Percentiles rank a stretch among this genome's conserved stretches.
Evolutionary conservation across 2,888 invertebrate genomes (phyloP).

Genomic region (Drymonia ruficornis): DNA sequence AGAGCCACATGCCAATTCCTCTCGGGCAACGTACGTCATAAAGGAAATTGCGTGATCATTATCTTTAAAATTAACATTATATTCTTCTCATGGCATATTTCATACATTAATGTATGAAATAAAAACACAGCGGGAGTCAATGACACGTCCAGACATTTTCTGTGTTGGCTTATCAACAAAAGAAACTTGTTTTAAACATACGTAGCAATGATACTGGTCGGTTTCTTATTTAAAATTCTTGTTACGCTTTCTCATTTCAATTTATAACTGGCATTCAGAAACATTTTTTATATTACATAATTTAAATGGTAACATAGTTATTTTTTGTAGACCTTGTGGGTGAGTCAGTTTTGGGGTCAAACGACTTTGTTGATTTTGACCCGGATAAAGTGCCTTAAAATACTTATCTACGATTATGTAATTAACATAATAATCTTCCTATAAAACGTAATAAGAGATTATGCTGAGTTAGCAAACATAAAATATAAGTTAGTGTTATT

Average conservation of each 20-base stretch:
- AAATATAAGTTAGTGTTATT: no score
- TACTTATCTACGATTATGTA: no score
- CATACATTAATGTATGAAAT: constrained; percentile 29
- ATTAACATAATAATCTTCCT: background rate
- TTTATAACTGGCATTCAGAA: constrained; percentile 54
- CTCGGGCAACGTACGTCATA: background rate
- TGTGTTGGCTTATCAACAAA: constrained; percentile 72
- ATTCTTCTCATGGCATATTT: constrained; percentile 2
- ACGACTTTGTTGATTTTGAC: background rate
- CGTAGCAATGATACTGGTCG: constrained; percentile 58
- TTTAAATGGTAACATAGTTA: constrained; percentile 45
- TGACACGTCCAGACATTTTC: constrained; percentile 62
- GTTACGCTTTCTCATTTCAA: constrained; percentile 73
- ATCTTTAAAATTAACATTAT: background rate
- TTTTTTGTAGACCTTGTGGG: constrained; percentile 16
- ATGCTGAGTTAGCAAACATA: no score
- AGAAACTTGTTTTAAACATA: constrained; percentile 73
- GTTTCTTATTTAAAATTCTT: constrained; percentile 67
- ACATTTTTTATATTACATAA: constrained; percentile 41
- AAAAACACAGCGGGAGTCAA: constrained; percentile 55
- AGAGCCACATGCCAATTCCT: background rate
- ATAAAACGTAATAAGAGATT: no score
- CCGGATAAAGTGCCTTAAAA: no score
- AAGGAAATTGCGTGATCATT: constrained; percentile 1
- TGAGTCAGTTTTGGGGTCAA: constrained; percentile 5